phyloP scores from a whole-genome alignment of 2,888 invertebrate species.

The Ichneumon xanthorius region DNA sequence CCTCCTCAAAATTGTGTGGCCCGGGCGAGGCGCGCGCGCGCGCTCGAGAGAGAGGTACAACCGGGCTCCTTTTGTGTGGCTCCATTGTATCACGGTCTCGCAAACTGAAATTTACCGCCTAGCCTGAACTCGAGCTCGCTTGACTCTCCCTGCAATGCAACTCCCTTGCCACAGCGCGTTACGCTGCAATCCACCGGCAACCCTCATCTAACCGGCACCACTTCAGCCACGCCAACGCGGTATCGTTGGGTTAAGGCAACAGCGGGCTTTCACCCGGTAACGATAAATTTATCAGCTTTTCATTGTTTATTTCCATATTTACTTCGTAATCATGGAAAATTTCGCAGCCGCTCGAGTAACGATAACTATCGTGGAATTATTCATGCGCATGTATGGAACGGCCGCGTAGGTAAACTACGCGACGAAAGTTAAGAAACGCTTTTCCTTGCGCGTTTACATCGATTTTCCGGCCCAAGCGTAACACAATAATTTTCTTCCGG shows the following conservation, averaged over 20 bases:
- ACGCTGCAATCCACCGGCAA: conserved; percentile 40
- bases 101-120: conserved; percentile 79
- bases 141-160: conserved; percentile 54
- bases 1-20: conserved; percentile 80
- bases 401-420: no score
- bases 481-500: conserved; percentile 27
- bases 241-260: not conserved
- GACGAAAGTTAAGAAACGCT: not conserved
- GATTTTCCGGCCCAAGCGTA: not conserved
- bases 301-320: no score
- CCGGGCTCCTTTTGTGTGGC: conserved; percentile 67
- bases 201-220: conserved; percentile 7
- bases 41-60: conserved; percentile 44
- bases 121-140: conserved; percentile 58
- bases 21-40: conserved; percentile 47
- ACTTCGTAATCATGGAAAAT: no score
- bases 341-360: no score
- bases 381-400: no score
- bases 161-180: conserved; percentile 47
- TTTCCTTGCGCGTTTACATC: not conserved
- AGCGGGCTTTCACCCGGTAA: no score
- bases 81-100: conserved; percentile 64
- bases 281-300: no score
- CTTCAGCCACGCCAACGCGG: not conserved
- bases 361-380: no score